Base-by-base conservation (phyloP, 2,113 vertebrate genomes). In the Gopherus flavomarginatus region DNA sequence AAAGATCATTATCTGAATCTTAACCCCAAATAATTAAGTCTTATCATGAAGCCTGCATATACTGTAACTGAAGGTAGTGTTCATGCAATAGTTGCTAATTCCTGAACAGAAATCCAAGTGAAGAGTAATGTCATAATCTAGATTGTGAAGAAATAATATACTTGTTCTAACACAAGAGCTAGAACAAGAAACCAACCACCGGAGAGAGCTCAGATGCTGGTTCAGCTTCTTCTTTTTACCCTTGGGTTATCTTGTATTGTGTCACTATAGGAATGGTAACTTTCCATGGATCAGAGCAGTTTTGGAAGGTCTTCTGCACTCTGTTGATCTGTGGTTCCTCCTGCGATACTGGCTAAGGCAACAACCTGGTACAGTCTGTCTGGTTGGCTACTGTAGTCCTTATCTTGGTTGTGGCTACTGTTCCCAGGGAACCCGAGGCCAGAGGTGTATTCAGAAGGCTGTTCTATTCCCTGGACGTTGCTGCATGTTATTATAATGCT, bases 401-500 rank as follows among this genome's bases (percentile, higher is more conserved):
- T 93, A 27, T 93, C 96, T 50, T 93, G 80, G 88, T 90, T 95
- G 75, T 96, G 94, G 11, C 82, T 94, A 86, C 52, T 80, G 31
- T 53, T 65, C 77, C 38, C 89, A 35, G 75, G 85, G 50, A 62
- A 62, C 11, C 84, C 75, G 44, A 85, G 91, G 53, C 6, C 86
- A 56, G 94, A 95, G 72, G 62, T 94, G 85, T 94, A 90, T 83
- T 81, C 86, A 49, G 89, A 95, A 95, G 91, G 81, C 75, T 85
- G 77, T 16, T 96, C 92, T 84, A 16, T 80, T 86, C 85, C 93
- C 83, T 97, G 97, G 65, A n/a, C 49, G 10, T 81, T 95, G 92
- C 95, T 97, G 95, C 92, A 97, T 14, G 95, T 97, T 93, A 97
- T 38, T 86, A 95, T 94, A 85, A 98, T 98, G 75, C 83, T 97